Conservation (phyloP, 2,113 vertebrate genomes). For the Neodontobutis hainanensis region DNA sequence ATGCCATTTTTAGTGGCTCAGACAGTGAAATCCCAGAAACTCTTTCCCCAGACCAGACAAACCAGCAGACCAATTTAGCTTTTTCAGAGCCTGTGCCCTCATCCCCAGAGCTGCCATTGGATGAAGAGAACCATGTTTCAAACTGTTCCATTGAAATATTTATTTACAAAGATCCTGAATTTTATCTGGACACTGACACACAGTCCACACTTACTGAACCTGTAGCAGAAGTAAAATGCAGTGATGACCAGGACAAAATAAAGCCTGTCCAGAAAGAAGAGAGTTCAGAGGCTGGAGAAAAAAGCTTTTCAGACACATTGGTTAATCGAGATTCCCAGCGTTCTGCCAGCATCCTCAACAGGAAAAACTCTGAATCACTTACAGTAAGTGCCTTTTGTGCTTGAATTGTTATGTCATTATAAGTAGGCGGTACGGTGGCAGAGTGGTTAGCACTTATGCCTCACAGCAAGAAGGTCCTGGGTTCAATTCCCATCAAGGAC, state of each 20-base stretch:
- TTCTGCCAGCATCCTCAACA: conserved; percentile 54
- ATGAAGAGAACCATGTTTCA: conserved; percentile 2
- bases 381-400: conserved; percentile 51
- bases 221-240: neutral
- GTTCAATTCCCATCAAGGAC: too few relatives aligned
- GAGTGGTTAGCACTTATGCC: too few relatives aligned
- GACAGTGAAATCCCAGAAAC: conserved; percentile 49
- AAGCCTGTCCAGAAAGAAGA: conserved; percentile 5
- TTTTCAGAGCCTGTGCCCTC: conserved; percentile 7
- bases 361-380: conserved; percentile 53
- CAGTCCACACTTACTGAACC: conserved; percentile 9
- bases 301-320: neutral
- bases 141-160: neutral
- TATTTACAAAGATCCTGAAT: neutral
- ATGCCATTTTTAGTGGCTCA: conserved; percentile 53
- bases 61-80: neutral
- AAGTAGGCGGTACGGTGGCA: too few relatives aligned
- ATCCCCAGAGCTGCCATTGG: neutral
- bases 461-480: too few relatives aligned
- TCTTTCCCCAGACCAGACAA: neutral
- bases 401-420: too few relatives aligned
- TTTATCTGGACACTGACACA: neutral
- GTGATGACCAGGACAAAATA: neutral
- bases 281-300: neutral
- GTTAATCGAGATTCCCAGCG: neutral